Conservation (phyloP, 2,113 vertebrate genomes). For the Xiphophorus couchianus region DNA sequence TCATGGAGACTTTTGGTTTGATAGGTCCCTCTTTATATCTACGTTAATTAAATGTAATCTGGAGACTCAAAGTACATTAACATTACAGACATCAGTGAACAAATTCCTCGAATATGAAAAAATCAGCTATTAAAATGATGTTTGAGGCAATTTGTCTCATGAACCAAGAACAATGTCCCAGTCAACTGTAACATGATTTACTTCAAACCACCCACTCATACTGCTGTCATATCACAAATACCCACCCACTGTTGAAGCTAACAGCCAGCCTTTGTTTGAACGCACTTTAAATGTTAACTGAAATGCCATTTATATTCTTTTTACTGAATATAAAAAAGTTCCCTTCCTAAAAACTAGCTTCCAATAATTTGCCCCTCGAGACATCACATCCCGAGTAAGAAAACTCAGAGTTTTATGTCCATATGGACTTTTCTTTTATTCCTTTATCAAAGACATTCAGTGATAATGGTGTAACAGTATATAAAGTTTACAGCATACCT, state of each 20-base stretch:
- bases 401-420: neutral
- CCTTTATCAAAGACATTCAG: neutral
- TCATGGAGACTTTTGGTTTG: neutral
- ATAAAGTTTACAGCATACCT: neutral
- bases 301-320: neutral
- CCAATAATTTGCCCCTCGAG: too few relatives aligned
- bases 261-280: neutral
- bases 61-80: constrained; percentile 19
- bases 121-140: constrained; percentile 18
- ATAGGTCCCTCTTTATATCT: constrained; percentile 7
- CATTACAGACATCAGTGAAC: constrained; percentile 18
- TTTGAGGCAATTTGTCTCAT: neutral
- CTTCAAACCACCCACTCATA: neutral
- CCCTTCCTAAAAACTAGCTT: too few relatives aligned
- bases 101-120: constrained; percentile 24
- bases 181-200: constrained; percentile 9
- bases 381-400: neutral
- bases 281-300: neutral
- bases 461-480: neutral
- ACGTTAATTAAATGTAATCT: constrained; percentile 26
- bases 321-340: too few relatives aligned
- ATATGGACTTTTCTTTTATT: neutral
- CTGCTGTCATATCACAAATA: constrained; percentile 16
- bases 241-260: neutral
- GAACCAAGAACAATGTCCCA: constrained; percentile 12